Evolutionary conservation across 2,113 vertebrate species (phyloP), one percentile per base, ranked within the genome.

Genomic region (Furnarius figulus): DNA sequence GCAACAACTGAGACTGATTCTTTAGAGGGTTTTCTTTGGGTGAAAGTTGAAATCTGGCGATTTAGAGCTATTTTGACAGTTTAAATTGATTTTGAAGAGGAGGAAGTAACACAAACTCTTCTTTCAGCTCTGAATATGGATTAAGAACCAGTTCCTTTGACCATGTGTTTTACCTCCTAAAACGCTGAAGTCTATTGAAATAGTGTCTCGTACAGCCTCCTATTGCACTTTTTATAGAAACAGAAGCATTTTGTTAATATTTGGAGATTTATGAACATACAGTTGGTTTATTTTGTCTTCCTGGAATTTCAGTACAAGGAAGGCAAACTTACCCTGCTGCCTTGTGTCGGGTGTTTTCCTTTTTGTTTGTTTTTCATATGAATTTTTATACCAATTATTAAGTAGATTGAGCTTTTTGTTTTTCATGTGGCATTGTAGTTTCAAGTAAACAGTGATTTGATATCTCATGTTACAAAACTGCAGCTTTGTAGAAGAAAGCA

Each of bases 21-120:
- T 92, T 85, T 94, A 95, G 92, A 89, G 92, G 95, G 79, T 97
- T 97, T 96, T 96, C 93, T 96, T 84, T 35, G 12, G 40, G 9
- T 28, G 9, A 20, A 68, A 94, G 90, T 82, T 52, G 49, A 92
- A 96, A 95, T 37, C 44, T 40, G 18, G 14, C 6, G 17, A 70
- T 94, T 96, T 94, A 50, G 89, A 87, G 83, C 70, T 75, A 75
- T 95, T 93, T 95, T 89, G 92, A 46, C 73, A 78, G 83, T 93
- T 93, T 96, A 94, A 97, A 94, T 72, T 95, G 96, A 87, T 93
- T 97, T 97, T 96, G 86, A 96, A 96, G 83, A 96, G 70, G 84
- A 95, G 95, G 93, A 97, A 97, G 96, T 97, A 97, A 97, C 96
- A 97, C 96, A 97, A 90, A 93, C 93, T 97, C 92, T 66, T 84